Conservation (phyloP, 2,797 vertebrate species). For the Anguilla anguilla region DNA sequence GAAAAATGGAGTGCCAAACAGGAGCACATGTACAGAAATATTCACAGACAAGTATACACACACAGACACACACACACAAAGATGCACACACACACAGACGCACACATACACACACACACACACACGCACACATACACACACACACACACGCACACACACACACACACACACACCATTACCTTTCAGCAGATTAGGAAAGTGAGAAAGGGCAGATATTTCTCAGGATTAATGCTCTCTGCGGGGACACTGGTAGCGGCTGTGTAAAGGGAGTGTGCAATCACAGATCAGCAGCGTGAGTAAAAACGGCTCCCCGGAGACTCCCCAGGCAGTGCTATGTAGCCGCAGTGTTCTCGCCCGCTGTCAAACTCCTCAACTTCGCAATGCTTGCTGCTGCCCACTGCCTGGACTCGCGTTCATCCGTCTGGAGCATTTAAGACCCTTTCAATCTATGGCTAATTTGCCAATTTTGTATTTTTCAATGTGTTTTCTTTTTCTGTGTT, state of each 20-base stretch:
- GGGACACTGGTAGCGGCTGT: conserved; percentile 19
- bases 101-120: background rate
- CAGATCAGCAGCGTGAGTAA: conserved; percentile 32
- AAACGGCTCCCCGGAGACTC: background rate
- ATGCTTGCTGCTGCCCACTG: background rate
- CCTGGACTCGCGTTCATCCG: background rate
- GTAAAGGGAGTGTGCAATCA: conserved; percentile 35
- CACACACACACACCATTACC: conserved; percentile 15
- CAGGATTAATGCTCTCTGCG: conserved; percentile 31
- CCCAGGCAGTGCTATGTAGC: background rate
- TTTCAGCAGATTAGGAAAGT: conserved; percentile 8
- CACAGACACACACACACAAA: background rate
- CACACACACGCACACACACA: background rate
- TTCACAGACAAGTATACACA: background rate
- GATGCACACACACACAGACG: background rate
- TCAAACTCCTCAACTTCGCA: background rate
- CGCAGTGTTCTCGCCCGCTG: background rate
- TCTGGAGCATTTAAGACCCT: background rate
- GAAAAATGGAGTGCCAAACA: background rate
- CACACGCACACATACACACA: conserved; percentile 3
- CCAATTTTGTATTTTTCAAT: background rate
- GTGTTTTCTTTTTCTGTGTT: background rate
- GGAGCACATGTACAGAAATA: background rate
- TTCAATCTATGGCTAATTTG: background rate
- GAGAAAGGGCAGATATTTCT: conserved; percentile 27